Base-by-base conservation (phyloP, 2,797 vertebrate species). In the Artibeus jamaicensis region DNA sequence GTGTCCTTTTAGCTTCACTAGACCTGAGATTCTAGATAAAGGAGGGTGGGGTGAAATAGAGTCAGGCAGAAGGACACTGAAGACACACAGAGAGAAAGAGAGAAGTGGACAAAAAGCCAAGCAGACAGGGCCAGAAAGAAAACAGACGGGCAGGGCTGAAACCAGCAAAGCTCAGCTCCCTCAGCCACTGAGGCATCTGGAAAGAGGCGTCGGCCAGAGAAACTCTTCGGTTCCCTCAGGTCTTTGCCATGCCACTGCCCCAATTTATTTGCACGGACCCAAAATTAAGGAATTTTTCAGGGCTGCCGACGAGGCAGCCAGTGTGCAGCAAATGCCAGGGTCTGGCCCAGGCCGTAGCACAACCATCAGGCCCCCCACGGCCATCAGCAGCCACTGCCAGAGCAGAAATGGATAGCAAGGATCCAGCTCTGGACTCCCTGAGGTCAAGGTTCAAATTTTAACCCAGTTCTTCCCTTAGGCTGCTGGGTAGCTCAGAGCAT, bases 201-300 rank as follows among this genome's bases (percentile, higher is more conserved):
- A 65, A 67, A 15, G 57, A 84, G 82, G 42, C 21, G 0, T n/a
- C 71, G 22, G 87, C 50, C 44, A 32, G 59, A 10, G 29, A 44
- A 53, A 55, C 59, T 67, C 48, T 3, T 37, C 3, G 4, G 5
- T 67, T 68, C 24, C 82, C 65, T 7, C 5, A 1, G 46, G 59
- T 32, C 85, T 78, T 21, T 4, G 26, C 91, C 1, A 1, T 77
- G 79, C 57, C 91, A n/a, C n/a, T 5, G 46, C 57, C 62, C 91
- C 68, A 9, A 48, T 55, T 46, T 68, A 53, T 46, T 24, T 77
- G 55, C 77, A 91, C 0, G 0, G 68, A 15, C 57, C 53, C 94
- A 48, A 90, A 94, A 88, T 46, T 62, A 0, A 90, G 79, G 84
- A 89, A 86, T 93, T 87, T 95, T 87, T 67, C 19, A 18, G 88